Base-by-base conservation (phyloP, 2,888 invertebrate species). In the Drosophila sordidula region DNA sequence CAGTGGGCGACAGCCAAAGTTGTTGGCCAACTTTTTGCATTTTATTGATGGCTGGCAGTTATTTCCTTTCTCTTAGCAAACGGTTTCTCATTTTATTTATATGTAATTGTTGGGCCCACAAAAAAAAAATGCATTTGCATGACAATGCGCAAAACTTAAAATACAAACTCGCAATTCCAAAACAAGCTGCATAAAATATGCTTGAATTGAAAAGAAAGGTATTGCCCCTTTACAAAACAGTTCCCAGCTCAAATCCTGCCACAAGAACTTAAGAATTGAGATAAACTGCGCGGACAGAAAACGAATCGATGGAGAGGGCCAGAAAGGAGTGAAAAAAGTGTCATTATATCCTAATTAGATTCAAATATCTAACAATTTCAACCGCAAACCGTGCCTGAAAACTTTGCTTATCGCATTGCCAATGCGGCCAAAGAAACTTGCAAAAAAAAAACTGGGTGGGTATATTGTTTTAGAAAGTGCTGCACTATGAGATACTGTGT, bases 331-430 rank as follows among this genome's bases (percentile, higher is more conserved):
- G 34, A 26, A 54, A 69, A 80, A 80, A 76, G 66, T 79, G 75
- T 78, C 81, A 78, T 87, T 85, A 85, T 76, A 85, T 80, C 82
- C 82, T 85, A 85, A 87, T 85, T 87, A 85, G 78, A 87, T 87
- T 87, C 74, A 77, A 79, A 81, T 87, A 81, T 87, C 70, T 70
- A 77, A 79, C 77, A 70, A 79, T 87, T 79, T 67, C 70, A 62
- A 75, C 82, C 83, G 61, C 86, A 86, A 78, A 26, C 6, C 26
- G 26, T 26, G 56, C 78, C 61, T 57, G 56, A 69, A 77, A 83
- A 80, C 70, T 81, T 83, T 83, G 66, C 79, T 79, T 79, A 79
- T 84, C 77, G 75, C 67, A 77, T 75, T 75, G 68, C 49, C 67
- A 66, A 75, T 59, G 76, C 59, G 65, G 64, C 41, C 22, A 38